Conservation (phyloP, 2,113 vertebrate species). For the Engystomops pustulosus region DNA sequence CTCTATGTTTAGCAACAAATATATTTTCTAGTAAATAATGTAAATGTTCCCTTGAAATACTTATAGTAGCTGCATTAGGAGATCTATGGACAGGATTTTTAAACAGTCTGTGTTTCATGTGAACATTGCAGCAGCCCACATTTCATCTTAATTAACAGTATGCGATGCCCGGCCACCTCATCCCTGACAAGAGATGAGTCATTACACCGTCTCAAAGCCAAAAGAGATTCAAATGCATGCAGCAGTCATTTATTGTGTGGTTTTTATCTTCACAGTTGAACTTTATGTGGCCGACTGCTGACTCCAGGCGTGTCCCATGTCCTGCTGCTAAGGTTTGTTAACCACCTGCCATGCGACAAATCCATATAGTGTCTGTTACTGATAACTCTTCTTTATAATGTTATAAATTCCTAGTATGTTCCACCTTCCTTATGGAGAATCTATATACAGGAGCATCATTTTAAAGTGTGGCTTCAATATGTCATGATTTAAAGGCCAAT, state of each 20-base stretch:
- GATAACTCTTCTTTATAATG: neutral
- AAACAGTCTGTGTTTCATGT: neutral
- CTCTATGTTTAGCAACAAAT: too few species aligned
- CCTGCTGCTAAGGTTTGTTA: slow-evolving; percentile 27
- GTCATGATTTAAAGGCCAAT: neutral
- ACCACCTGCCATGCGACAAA: slow-evolving; percentile 14
- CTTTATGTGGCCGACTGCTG: neutral
- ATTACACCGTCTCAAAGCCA: too few species aligned
- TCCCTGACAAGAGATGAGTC: neutral
- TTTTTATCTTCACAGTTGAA: slow-evolving; percentile 19
- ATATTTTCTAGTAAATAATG: too few species aligned
- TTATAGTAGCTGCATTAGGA: neutral
- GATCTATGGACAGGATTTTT: neutral
- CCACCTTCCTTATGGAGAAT: neutral
- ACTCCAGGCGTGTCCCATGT: neutral
- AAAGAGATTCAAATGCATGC: neutral
- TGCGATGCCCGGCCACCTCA: neutral
- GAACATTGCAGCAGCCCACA: neutral
- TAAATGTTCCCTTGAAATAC: neutral
- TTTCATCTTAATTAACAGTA: neutral
- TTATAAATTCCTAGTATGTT: neutral
- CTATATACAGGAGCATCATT: slow-evolving; percentile 1
- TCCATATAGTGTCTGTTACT: neutral
- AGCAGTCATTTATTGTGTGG: neutral
- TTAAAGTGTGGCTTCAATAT: neutral